Base-by-base conservation (phyloP, 2,888 invertebrate genomes). In the Cheilosia vernalis region DNA sequence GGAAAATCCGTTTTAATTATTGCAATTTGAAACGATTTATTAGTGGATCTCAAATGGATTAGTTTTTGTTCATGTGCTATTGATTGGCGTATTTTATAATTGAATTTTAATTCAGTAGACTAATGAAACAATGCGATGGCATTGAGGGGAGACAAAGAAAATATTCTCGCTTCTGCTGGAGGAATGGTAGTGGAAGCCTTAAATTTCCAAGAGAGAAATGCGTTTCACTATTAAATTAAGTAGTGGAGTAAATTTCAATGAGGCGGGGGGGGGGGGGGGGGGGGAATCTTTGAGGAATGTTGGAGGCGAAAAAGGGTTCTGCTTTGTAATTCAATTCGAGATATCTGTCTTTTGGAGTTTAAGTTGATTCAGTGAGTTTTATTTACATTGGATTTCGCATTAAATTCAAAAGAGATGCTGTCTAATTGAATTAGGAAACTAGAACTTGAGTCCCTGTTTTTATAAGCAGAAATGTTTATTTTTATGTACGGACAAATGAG, bases 1-100 rank as follows among this genome's bases (percentile, higher is more conserved):
- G 47, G 64, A 27, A 55, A 49, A 60, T 76, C 42, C 51, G 17
- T 30, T 55, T 58, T 56, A 76, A 76, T 76, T 60, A 51, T 58
- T 24, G 42, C 58, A 30, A 76, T 76, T 76, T 30, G 21, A 44
- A 58, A 67, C 60, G 30, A 60, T 76, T 67, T 49, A 49, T 10
- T 10, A 66, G 51, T 66, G 51, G 58, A 66, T 64, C 49, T 37
- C 13, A 10, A 37, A 24, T 60, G 47, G 49, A 42, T 72, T 72
- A 60, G 60, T 72, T 21, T 13, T 7, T 49, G 10, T 74, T 63
- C 37, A 13, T 49, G n/a, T 60, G n/a, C 10, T 21, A 1, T 42
- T 69, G 69, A 24, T 56, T 70, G 47, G 53, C 15, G 44, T 37
- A 1, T 56, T 69, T 19, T 58, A 37, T 30, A 64, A 51, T 69